These are phyloP conservation scores for Numida meleagris DNA, from an alignment of 2,113 vertebrate species.

Conservation along the genomic window DNA sequence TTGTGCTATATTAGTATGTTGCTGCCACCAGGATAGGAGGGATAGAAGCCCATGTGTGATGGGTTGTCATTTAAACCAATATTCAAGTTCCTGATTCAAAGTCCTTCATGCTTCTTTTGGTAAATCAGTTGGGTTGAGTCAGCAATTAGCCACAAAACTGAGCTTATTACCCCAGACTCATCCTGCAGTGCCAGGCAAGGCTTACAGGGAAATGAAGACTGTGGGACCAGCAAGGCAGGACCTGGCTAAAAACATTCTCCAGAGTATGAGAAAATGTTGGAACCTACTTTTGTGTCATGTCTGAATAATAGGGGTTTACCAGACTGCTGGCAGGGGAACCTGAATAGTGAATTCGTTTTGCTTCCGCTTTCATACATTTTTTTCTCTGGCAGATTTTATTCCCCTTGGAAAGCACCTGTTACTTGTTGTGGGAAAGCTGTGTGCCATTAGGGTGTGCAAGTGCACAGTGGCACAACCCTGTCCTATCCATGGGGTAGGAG, in stretches of 20 bases:
- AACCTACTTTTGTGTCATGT: not conserved
- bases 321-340: not conserved
- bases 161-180: not conserved
- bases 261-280: not conserved
- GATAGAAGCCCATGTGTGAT: not conserved
- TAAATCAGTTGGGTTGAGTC: not conserved
- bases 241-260: accelerated
- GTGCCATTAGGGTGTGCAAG: not conserved
- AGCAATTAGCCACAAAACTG: not conserved
- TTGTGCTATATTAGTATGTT: not conserved
- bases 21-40: not conserved
- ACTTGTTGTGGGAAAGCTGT: not conserved
- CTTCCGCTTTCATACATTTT: not conserved
- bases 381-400: not conserved
- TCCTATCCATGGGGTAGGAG: not conserved
- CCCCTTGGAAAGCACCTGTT: not conserved
- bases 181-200: not conserved
- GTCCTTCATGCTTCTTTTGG: not conserved
- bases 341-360: not conserved
- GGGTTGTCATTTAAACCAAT: not conserved
- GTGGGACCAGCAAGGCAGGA: not conserved
- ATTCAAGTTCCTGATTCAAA: not conserved
- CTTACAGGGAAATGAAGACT: not conserved
- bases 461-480: not conserved
- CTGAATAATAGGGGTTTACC: not conserved